These are phyloP conservation scores for Neoniphon sammara DNA, from an alignment of 2,797 vertebrate species.

Conservation along the genomic window DNA sequence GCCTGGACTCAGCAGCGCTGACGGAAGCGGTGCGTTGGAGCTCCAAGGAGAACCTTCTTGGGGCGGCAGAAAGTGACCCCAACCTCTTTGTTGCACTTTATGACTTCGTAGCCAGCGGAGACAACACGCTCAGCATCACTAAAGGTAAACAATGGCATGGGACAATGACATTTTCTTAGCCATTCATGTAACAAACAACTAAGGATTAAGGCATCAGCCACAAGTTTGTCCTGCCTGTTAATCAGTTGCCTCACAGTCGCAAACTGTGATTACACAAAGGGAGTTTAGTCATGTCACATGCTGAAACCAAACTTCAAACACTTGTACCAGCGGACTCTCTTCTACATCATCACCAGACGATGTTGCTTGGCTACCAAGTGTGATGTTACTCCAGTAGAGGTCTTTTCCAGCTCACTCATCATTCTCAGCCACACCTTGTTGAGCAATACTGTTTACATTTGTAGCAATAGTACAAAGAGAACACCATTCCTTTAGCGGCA, in stretches of 20 bases:
- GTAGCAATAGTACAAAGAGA: constrained; percentile 24
- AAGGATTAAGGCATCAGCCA: not conserved
- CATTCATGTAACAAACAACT: not conserved
- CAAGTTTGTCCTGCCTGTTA: not conserved
- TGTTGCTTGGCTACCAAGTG: constrained; percentile 24
- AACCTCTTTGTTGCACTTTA: constrained; percentile 99
- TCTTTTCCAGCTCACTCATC: constrained; percentile 1
- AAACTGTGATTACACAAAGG: not conserved
- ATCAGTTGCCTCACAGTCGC: not conserved
- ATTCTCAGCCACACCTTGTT: constrained; percentile 32
- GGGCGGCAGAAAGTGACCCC: constrained; percentile 95
- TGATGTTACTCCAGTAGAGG: not conserved
- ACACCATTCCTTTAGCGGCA: not conserved
- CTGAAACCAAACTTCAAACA: constrained; percentile 6
- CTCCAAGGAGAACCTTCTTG: constrained; percentile 98
- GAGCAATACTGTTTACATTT: constrained; percentile 1
- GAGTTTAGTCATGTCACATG: not conserved
- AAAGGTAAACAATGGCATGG: constrained; percentile 86
- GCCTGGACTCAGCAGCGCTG: constrained; percentile 92
- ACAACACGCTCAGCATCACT: constrained; percentile 99
- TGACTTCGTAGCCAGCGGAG: constrained; percentile 98
- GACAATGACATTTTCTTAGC: not conserved
- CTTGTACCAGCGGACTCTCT: not conserved
- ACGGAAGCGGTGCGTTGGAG: constrained; percentile 99
- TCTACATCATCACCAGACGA: constrained; percentile 12